Percentiles rank a stretch among this genome's conserved stretches.
These are phyloP conservation scores for Harpagus bidentatus DNA, from an alignment of 2,113 vertebrate genomes.

Conservation along the genomic window DNA sequence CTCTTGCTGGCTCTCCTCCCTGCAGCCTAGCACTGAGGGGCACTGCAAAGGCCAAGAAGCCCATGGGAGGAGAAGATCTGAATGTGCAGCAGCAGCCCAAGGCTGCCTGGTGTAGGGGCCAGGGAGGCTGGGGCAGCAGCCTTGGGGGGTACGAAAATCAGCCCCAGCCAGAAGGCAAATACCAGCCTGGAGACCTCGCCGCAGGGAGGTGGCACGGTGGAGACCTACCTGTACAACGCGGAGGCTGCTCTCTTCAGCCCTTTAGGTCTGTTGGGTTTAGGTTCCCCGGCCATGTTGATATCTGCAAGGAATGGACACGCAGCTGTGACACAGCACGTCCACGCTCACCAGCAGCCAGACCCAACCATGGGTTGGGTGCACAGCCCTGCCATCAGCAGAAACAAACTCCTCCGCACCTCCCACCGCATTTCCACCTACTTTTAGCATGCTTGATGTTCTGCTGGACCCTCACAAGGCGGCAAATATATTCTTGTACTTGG, in stretches of 20 bases:
- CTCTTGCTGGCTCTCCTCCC: background rate
- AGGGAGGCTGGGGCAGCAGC: background rate
- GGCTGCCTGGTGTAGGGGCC: background rate
- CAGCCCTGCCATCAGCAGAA: background rate
- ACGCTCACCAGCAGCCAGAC: accelerated
- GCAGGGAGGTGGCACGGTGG: background rate
- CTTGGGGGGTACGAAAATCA: background rate
- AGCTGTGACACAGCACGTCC: background rate
- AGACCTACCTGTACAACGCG: constrained; percentile 86
- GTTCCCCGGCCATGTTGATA: constrained; percentile 96
- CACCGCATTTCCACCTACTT: background rate
- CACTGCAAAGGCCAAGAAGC: background rate
- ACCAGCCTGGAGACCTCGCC: accelerated
- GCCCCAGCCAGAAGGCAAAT: background rate
- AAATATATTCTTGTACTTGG: background rate
- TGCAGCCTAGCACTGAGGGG: background rate
- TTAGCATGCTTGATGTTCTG: accelerated
- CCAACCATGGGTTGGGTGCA: accelerated
- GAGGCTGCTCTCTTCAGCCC: constrained; percentile 87
- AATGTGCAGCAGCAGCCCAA: background rate
- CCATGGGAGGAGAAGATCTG: background rate
- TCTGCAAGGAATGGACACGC: constrained; percentile 71
- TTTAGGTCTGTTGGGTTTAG: constrained; percentile 87
- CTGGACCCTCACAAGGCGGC: background rate
- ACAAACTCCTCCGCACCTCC: background rate